A percentile compares a stretch with the other conserved stretches of the same genome.
These are phyloP conservation scores for Homalodisca vitripennis DNA, from an alignment of 1,140 invertebrate genomes.

Conservation along the genomic window DNA sequence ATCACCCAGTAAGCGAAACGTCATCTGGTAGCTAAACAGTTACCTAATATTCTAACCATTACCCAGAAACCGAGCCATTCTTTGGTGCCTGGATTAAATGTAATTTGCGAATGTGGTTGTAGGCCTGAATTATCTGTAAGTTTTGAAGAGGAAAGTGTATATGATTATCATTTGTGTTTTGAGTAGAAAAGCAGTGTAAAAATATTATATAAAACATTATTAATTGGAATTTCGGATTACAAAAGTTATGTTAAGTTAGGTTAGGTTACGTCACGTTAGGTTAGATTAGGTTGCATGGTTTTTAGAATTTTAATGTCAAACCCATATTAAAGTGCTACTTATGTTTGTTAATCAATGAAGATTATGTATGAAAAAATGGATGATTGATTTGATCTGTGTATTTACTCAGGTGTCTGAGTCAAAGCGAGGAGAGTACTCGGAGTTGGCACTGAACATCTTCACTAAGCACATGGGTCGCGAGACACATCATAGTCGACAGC, in stretches of 20 bases:
- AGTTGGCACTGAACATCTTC: slow-evolving; percentile 84
- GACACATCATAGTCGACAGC: slow-evolving; percentile 60
- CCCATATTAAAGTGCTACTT: not conserved
- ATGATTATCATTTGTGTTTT: no score
- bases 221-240: not conserved
- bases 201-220: no score
- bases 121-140: no score
- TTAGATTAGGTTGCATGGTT: not conserved
- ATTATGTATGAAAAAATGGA: not conserved
- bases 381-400: not conserved
- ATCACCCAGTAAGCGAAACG: no score
- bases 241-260: not conserved
- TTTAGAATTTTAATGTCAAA: not conserved
- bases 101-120: no score
- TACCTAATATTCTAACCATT: no score
- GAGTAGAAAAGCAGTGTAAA: no score
- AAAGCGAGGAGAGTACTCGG: slow-evolving; percentile 68
- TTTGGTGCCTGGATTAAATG: no score
- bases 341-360: not conserved
- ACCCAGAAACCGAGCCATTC: no score
- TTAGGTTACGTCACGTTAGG: not conserved
- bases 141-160: no score
- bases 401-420: slow-evolving; percentile 49
- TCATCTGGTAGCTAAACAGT: no score
- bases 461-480: slow-evolving; percentile 75